These are phyloP conservation scores for Antheraea pernyi DNA, from an alignment of 1,140 invertebrate species.

Conservation along the genomic window DNA sequence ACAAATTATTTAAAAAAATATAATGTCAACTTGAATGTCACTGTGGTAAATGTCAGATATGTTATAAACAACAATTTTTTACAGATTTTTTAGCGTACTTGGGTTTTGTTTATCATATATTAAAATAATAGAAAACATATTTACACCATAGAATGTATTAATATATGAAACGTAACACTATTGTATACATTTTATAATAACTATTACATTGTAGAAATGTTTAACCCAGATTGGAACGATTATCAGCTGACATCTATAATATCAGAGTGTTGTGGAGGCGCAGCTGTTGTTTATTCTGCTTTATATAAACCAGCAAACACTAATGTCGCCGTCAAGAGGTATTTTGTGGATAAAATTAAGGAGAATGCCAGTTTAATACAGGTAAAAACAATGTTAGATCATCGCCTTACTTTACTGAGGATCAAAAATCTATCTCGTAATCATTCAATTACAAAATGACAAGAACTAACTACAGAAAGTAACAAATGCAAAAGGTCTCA, in stretches of 20 bases:
- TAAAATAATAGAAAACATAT: conserved; percentile 9
- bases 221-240: conserved; percentile 70
- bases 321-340: conserved; percentile 87
- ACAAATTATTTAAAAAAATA: no score
- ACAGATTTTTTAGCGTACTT: background rate
- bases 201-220: conserved; percentile 40
- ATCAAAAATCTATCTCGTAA: no score
- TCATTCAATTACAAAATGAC: no score
- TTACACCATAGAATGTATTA: background rate
- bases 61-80: conserved; percentile 1
- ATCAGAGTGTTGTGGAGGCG: conserved; percentile 84
- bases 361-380: conserved; percentile 84
- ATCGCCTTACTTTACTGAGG: no score
- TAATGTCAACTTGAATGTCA: background rate
- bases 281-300: conserved; percentile 84
- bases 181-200: background rate
- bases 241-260: conserved; percentile 82
- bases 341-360: conserved; percentile 85
- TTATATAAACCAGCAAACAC: conserved; percentile 83
- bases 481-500: no score
- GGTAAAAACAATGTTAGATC: conserved; percentile 53
- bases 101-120: conserved; percentile 1
- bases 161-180: background rate
- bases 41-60: background rate
- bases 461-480: no score